Base-by-base conservation (phyloP, 2,888 invertebrate species). In the Metalampra italica region DNA sequence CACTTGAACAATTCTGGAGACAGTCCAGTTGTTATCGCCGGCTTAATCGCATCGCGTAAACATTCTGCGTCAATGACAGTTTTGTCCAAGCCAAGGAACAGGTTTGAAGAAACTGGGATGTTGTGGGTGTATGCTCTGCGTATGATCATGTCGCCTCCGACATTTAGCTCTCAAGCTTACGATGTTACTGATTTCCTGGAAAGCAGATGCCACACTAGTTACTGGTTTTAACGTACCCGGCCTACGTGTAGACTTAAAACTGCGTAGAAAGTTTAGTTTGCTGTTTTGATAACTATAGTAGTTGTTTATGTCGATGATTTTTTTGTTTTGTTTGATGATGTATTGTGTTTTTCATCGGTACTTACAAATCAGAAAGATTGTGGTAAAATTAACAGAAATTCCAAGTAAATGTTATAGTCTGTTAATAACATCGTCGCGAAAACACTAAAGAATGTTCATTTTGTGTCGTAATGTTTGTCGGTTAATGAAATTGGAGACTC, bases 51-150 rank as follows among this genome's bases (percentile, higher is more conserved):
- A 14, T 39, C 39, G 13, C 38, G 14, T 39, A 15, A 36, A 30
- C 36, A 37, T 43, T 47, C 40, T 44, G 45, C 49, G 47, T 36
- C 52, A 52, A 47, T 52, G 49, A 49, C 52, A 52, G 46, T 52
- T 49, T 47, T 46, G 48, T 41, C 15, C 15, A 39, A 43, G 49
- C 15, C 30, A 39, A 38, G 49, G 46, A 52, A 52, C 52, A 45
- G 52, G 52, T 52, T 52, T 49, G 42, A n/a, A n/a, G 44, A 45
- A 52, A 41, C 41, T 39, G 39, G 40, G 49, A 49, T 47, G 43
- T 46, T n/a, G 36, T 36, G 36, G 36, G 36, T 36, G 40, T 22
- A 22, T 43, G 45, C 13, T 49, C 46, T 42, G 45, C 45, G 46
- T 45, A 45, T 46, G 43, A 43, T 48, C 43, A 51, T 40, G 47